phyloP scores from a whole-genome alignment of 2,113 vertebrate species.

The Malaclemys terrapin region DNA sequence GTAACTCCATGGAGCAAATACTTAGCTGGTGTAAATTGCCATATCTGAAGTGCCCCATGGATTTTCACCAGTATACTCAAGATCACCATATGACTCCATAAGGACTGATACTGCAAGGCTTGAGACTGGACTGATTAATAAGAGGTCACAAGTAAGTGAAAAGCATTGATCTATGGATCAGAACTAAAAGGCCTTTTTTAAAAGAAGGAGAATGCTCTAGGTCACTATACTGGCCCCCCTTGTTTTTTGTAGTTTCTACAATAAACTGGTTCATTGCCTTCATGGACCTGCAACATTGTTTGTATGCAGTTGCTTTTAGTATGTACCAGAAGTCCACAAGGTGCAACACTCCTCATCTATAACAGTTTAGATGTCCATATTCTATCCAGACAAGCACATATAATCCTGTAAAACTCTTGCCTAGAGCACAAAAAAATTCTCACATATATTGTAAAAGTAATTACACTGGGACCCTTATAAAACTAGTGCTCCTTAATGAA shows the following conservation, averaged over 20 bases:
- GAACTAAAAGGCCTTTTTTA: neutral
- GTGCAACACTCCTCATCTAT: fast-evolving
- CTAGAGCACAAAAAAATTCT: neutral
- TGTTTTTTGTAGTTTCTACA: neutral
- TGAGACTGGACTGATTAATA: neutral
- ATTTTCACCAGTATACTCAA: neutral
- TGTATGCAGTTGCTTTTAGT: neutral
- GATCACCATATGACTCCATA: neutral
- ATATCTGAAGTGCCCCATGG: neutral
- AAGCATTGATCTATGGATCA: neutral
- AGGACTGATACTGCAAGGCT: neutral
- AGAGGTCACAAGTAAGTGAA: neutral
- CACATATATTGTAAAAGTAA: neutral
- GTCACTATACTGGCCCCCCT: neutral
- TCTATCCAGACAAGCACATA: neutral
- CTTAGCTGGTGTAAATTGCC: neutral
- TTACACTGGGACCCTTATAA: neutral
- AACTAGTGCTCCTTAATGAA: neutral
- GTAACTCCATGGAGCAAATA: neutral
- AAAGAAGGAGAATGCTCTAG: neutral
- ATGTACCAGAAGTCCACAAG: neutral
- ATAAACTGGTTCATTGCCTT: neutral
- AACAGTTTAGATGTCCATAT: neutral
- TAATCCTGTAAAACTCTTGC: neutral
- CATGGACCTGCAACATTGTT: neutral